Base-by-base conservation (phyloP, 2,797 vertebrate genomes). In the Lutjanus argentimaculatus region DNA sequence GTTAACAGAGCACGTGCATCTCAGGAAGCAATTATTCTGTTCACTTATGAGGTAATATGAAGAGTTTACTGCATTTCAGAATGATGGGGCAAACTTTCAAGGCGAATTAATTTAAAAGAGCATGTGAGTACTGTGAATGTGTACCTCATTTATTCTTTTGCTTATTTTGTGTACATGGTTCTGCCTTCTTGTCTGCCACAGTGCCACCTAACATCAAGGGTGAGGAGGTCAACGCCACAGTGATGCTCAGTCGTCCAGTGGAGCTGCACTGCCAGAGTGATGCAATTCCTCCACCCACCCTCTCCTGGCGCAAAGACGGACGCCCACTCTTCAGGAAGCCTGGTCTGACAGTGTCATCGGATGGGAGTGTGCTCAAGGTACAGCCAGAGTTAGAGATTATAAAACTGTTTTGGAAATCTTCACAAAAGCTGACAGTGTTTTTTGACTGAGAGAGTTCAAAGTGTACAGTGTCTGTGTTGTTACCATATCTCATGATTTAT, bases 151-250 rank as follows among this genome's bases (percentile, higher is more conserved):
- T 30, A 64, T 30, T 19, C 30, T 36, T 36, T 6, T 2, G 56
- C 17, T 61, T 8, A 30, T 61, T 66, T 67, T 46, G 21, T 49
- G 2, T 11, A 25, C 19, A 62, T 58, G 1, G 10, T 21, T 48
- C 14, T 53, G 19, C 59, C 42, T 42, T 66, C 11, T 7, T 83
- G 69, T 89, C 43, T 62, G 15, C 70, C 75, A 40, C 89, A 99
- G 99, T 99, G 83, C 97, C 98, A 0, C 98, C 99, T 0, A 96
- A 98, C 92, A 99, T 99, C 87, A 93, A 94, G 94, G 98, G 98
- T 2, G 98, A 98, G 90, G 98, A 99, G 84, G 97, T 97, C 85
- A 99, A 99, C 0, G 75, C 96, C 78, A 99, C 98, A 0, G 96
- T 96, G 70, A 93, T 97, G 93, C 91, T 97, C 3, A 93, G 95